Evolutionary conservation across 2,113 vertebrate genomes (phyloP), one percentile per base, ranked within the genome.

Genomic region (Anhinga rufa): DNA sequence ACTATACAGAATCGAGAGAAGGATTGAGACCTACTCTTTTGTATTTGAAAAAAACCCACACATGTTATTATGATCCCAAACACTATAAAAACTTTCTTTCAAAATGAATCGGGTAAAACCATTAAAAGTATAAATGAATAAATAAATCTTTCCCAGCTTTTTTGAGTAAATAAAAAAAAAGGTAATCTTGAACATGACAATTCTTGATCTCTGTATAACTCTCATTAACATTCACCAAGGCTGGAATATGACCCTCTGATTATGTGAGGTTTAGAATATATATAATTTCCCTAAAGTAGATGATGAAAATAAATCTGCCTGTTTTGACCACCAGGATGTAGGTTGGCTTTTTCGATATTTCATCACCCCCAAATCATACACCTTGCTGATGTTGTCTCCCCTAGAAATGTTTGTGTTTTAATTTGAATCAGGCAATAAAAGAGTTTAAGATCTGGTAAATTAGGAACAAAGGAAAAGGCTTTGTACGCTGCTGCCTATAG

Each of bases 391-490:
- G 12, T 74, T 82, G 68, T 82, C 61, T 87, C 70, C 80, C 40
- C 72, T 32, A 72, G 34, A 93, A 96, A 88, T 82, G 17, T 49
- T 86, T 66, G 42, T 58, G 48, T 75, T 97, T 92, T 92, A 71
- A 74, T 93, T 94, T 88, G 81, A 88, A 95, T 75, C 74, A 84
- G 90, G 91, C 89, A 96, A 70, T 94, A 74, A 97, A 95, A 95
- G 81, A 94, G n/a, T 96, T 95, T 71, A 88, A 97, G 87, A 93
- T 97, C 72, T 95, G 94, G 91, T 95, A 95, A 97, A 93, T 96
- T 96, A 91, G 68, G 97, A 97, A 98, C 97, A 98, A 97, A 98
- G 88, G 87, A 82, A 93, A 89, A 88, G 70, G 78, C 92, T 97
- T 97, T 97, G 91, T 95, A 89, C 49, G 34, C 91, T 85, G 76